Conservation (phyloP, 2,113 vertebrate genomes). For the Misgurnus anguillicaudatus region DNA sequence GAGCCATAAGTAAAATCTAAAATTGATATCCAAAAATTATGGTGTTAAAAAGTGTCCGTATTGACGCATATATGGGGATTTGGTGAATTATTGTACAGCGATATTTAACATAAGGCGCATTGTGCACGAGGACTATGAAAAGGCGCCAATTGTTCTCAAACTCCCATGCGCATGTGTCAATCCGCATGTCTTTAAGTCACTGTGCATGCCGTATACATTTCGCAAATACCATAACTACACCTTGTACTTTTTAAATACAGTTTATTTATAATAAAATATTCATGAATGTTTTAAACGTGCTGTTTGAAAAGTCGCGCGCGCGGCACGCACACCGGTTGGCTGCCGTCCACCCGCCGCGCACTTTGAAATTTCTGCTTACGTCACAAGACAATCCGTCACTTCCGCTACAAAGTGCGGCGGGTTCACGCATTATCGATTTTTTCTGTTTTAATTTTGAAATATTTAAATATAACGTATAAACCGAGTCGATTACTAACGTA, state of each 20-base stretch:
- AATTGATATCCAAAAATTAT: too few relatives aligned
- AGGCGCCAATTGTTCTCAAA: background rate
- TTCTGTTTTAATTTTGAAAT: background rate
- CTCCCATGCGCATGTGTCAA: background rate
- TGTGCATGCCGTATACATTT: too few relatives aligned
- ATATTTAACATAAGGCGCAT: background rate
- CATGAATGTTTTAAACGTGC: background rate
- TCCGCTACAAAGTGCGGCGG: constrained; percentile 39
- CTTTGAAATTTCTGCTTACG: constrained; percentile 60
- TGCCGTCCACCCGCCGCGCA: constrained; percentile 32
- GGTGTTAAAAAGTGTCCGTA: too few relatives aligned
- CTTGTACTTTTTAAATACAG: background rate
- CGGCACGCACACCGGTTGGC: constrained; percentile 58
- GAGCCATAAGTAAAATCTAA: too few relatives aligned
- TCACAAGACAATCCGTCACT: constrained; percentile 61
- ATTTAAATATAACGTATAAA: background rate
- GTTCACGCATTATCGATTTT: background rate
- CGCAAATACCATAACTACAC: too few relatives aligned
- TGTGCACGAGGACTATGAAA: background rate
- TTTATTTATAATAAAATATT: background rate
- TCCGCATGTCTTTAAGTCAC: background rate
- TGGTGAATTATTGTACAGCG: too few relatives aligned
- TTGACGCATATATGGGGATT: too few relatives aligned
- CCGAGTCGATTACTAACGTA: background rate
- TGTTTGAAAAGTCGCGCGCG: constrained; percentile 48